Percentiles rank a stretch among this genome's conserved stretches.
Conservation (phyloP, 2,797 vertebrate genomes). For the Lemur catta region DNA sequence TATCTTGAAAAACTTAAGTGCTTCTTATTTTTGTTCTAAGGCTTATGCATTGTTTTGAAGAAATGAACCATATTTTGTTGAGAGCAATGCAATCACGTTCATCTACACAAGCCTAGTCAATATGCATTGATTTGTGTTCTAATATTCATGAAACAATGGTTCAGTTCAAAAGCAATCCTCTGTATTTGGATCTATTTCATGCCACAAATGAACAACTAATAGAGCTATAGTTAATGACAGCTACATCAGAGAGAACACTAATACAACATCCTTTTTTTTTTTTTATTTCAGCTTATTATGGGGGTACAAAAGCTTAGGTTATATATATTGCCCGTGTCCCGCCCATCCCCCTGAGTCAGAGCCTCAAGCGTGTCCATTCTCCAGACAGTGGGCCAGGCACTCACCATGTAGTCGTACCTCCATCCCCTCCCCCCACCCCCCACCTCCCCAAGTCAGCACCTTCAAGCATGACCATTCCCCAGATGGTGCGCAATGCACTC, state of each 20-base stretch:
- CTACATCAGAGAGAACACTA: constrained; percentile 11
- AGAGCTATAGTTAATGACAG: constrained; percentile 34
- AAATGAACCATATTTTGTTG: constrained; percentile 45
- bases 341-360: too few species aligned
- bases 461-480: too few species aligned
- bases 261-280: neutral
- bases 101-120: constrained; percentile 59
- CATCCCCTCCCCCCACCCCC: too few species aligned
- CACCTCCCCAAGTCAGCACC: too few species aligned
- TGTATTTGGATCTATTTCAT: constrained; percentile 49
- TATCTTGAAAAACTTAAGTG: constrained; percentile 48
- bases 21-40: constrained; percentile 49
- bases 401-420: too few species aligned
- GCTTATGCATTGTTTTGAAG: constrained; percentile 19
- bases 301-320: too few species aligned
- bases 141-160: constrained; percentile 61
- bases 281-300: too few species aligned
- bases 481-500: too few species aligned
- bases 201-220: constrained; percentile 63
- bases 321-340: too few species aligned
- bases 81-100: constrained; percentile 21
- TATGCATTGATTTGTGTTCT: constrained; percentile 62
- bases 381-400: too few species aligned
- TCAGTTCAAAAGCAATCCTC: constrained; percentile 48
- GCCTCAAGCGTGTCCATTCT: too few species aligned